A percentile compares a stretch with the other conserved stretches of the same genome.
These are phyloP conservation scores for Siniperca scherzeri DNA, from an alignment of 2,797 vertebrate species.

Conservation along the genomic window DNA sequence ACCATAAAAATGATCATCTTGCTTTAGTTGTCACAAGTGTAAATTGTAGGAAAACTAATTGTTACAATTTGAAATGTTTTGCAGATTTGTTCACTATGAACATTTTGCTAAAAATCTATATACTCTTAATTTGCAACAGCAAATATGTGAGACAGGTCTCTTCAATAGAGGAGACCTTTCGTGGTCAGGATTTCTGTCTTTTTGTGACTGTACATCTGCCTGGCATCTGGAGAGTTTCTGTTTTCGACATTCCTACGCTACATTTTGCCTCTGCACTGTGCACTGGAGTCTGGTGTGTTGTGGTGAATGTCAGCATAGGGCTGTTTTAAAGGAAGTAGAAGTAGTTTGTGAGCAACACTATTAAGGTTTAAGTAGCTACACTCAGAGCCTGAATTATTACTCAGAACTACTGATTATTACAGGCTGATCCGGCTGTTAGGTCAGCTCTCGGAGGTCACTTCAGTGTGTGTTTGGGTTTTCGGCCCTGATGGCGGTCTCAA, in stretches of 20 bases:
- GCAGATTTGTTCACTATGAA: background rate
- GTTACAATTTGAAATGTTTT: background rate
- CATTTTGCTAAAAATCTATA: background rate
- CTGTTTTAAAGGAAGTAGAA: background rate
- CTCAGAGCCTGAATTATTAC: constrained; percentile 11
- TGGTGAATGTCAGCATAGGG: constrained; percentile 1
- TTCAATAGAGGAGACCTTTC: background rate
- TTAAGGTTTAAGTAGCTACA: background rate
- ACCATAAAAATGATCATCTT: background rate
- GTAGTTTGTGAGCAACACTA: background rate
- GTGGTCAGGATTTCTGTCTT: background rate
- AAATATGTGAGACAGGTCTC: no score
- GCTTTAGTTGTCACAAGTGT: background rate
- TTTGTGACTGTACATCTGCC: background rate
- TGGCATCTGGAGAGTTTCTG: background rate
- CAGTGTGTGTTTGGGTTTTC: constrained; percentile 5
- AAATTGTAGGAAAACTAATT: background rate
- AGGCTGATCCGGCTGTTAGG: background rate
- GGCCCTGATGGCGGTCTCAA: constrained; percentile 13
- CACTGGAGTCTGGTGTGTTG: background rate
- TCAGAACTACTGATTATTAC: constrained; percentile 8
- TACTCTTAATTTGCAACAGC: no score
- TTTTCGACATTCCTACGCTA: background rate
- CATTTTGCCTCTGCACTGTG: background rate
- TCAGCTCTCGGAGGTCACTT: constrained; percentile 17